phyloP scores from a whole-genome alignment of 2,113 vertebrate species.

The Sinosuthora webbiana region DNA sequence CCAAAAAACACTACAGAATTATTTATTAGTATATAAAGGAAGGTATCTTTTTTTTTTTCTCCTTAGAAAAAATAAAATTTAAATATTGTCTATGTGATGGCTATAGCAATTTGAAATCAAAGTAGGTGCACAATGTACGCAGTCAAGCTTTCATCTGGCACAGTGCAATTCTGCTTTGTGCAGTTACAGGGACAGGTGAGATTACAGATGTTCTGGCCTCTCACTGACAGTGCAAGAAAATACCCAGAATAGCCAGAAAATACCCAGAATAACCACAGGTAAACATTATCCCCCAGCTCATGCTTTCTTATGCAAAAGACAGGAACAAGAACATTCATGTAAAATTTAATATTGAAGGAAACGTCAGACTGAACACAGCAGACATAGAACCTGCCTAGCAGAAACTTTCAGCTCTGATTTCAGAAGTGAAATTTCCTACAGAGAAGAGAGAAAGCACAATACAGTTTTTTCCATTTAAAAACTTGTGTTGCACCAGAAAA shows the following conservation, averaged over 20 bases:
- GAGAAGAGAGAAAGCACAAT: background rate
- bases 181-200: constrained; percentile 30
- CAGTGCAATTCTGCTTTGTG: background rate
- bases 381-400: background rate
- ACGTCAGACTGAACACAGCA: background rate
- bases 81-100: background rate
- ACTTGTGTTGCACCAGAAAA: background rate
- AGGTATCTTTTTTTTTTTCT: background rate
- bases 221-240: background rate
- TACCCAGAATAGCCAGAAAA: background rate
- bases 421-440: background rate
- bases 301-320: constrained; percentile 4
- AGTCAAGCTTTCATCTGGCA: background rate
- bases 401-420: constrained; percentile 45
- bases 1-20: background rate
- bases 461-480: constrained; percentile 25
- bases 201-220: background rate
- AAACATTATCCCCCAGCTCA: background rate
- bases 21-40: background rate
- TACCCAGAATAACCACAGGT: background rate
- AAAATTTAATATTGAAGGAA: background rate
- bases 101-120: background rate
- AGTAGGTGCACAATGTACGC: fast-evolving
- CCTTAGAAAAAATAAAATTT: background rate
- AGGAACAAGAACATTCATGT: background rate